A percentile compares a stretch with the other conserved stretches of the same genome.
These are phyloP conservation scores for Sphaerodactylus townsendi DNA, from an alignment of 2,113 vertebrate genomes.

Conservation along the genomic window DNA sequence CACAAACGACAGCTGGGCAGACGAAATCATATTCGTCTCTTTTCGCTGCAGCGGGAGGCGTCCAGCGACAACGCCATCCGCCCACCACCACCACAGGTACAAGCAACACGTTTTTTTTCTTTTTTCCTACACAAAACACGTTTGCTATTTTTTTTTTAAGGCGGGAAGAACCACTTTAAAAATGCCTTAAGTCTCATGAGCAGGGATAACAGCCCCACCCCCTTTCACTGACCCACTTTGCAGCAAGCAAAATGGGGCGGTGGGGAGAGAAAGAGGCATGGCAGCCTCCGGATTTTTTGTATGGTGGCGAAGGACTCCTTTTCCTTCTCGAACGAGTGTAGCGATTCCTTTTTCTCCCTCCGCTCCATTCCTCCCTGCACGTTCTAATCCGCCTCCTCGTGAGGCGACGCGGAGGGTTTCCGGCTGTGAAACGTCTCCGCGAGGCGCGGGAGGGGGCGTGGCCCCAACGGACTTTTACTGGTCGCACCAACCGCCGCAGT, in stretches of 20 bases:
- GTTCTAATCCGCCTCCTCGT: no score
- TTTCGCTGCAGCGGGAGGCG: no score
- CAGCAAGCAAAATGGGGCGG: not conserved
- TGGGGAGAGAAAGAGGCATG: rapidly evolving
- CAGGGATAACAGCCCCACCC: no score
- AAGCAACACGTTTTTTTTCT: not conserved
- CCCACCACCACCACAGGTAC: not conserved
- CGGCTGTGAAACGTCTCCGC: not conserved
- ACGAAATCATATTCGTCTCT: not conserved
- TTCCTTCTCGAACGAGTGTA: not conserved
- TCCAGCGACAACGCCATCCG: no score
- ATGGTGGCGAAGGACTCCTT: not conserved
- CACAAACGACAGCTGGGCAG: not conserved
- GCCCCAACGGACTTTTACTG: not conserved
- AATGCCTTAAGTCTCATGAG: not conserved
- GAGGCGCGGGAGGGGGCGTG: not conserved
- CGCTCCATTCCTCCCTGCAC: no score
- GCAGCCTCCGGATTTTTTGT: not conserved
- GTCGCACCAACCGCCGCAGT: not conserved
- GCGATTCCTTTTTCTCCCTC: no score
- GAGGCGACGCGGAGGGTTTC: not conserved
- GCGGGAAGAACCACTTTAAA: no score
- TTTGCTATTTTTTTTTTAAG: no score
- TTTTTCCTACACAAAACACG: no score
- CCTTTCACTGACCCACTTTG: constrained; percentile 11